Evolutionary conservation across 2,888 invertebrate genomes (phyloP), one percentile per base, ranked within the genome.

Genomic region (Acleris literana): DNA sequence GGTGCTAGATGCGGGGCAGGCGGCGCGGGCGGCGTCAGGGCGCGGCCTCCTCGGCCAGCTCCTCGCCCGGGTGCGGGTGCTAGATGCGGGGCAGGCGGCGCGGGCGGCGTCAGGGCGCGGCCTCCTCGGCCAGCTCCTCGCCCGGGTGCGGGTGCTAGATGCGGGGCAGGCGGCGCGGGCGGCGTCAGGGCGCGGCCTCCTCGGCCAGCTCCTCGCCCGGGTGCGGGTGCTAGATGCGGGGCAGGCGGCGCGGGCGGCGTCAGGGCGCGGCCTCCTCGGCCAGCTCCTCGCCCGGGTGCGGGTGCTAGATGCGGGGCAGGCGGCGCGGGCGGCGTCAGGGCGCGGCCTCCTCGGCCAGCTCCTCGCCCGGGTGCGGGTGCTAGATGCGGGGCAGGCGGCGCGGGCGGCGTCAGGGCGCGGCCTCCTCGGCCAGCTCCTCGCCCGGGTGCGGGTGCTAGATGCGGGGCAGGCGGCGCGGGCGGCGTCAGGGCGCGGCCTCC

Each of bases 191-290:
- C 54, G 85, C 80, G 48, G 93, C 93, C 72, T 93, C 93, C 72
- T 93, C 88, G 0, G 90, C 92, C 48, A 89, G 74, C 71, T 93
- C 93, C 6, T 85, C 81, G 66, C 79, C 84, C 3, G 72, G 78
- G 20, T 20, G 33, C 33, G 11, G 33, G 33, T 25, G 39, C 48
- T 63, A 52, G 56, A 46, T 13, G 46, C 16, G 17, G 6, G 55
- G 59, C 13, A 22, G 7, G 62, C 29, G n/a, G 60, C 5, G 51
- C 58, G 66, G 54, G 66, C 55, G 69, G 63, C 70, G 90, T 92
- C 92, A 93, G 79, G 93, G 93, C 54, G 85, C 80, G 48, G 93
- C 93, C 72, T 93, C 93, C 72, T 93, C 88, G 0, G 90, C 92
- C 48, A 89, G 74, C 71, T 93, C 93, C 6, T 85, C 81, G 66